Evolutionary conservation across 2,797 vertebrate species (phyloP).

Genomic region (Sciurus vulgaris): DNA sequence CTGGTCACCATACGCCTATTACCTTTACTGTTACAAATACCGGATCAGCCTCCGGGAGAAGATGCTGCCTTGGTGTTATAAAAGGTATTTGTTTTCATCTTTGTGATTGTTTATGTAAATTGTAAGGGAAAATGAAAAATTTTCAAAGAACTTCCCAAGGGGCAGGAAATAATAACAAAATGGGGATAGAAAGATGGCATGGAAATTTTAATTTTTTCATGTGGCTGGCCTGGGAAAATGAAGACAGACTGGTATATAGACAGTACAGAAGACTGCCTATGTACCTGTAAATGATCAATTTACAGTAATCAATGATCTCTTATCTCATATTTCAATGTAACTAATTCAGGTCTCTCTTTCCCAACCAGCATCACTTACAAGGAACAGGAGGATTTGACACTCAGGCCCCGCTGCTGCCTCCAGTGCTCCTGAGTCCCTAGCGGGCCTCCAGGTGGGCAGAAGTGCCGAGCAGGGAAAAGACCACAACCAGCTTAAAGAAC

Average conservation of each 20-base stretch:
- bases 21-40: constrained; percentile 79
- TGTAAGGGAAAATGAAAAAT: constrained; percentile 32
- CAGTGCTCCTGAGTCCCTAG: constrained; percentile 86
- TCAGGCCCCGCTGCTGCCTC: constrained; percentile 81
- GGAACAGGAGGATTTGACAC: constrained; percentile 79
- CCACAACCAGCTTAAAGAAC: constrained; percentile 65
- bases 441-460: constrained; percentile 62
- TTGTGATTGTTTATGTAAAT: background rate
- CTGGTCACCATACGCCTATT: constrained; percentile 74
- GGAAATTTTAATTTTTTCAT: background rate
- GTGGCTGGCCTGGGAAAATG: background rate
- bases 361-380: constrained; percentile 76
- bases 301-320: background rate
- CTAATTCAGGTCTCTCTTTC: constrained; percentile 54
- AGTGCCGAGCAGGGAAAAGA: constrained; percentile 62
- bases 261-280: background rate
- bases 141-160: constrained; percentile 21
- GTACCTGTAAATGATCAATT: background rate
- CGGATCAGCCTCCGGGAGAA: constrained; percentile 74
- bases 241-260: background rate
- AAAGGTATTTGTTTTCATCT: constrained; percentile 76
- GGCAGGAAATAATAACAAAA: constrained; percentile 30
- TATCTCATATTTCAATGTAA: background rate
- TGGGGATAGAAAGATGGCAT: background rate
- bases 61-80: constrained; percentile 82